Evolutionary conservation across 2,113 vertebrate species (phyloP).

Genomic region (Dunckerocampus dactyliophorus): DNA sequence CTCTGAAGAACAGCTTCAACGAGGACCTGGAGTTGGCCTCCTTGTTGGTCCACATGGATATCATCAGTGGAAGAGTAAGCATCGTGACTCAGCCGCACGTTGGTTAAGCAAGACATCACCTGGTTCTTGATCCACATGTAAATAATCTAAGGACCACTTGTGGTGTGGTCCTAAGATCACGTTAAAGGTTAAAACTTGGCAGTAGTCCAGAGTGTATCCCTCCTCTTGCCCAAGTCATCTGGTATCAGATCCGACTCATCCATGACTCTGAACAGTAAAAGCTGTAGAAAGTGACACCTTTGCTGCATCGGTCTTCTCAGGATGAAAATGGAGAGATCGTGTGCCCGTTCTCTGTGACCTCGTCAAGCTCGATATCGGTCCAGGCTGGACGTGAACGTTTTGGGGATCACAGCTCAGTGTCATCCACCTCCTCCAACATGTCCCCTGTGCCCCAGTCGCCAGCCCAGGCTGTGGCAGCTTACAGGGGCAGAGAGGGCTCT

Average conservation of each 20-base stretch:
- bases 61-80: conserved; percentile 82
- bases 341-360: conserved; percentile 68
- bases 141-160: too few species aligned
- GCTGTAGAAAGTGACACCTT: too few species aligned
- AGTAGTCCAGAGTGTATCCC: too few species aligned
- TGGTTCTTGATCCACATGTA: too few species aligned
- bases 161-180: too few species aligned
- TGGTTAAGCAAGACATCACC: too few species aligned
- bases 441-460: conserved; percentile 69
- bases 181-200: too few species aligned
- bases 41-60: conserved; percentile 85
- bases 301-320: conserved; percentile 35
- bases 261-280: background rate
- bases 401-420: conserved; percentile 69
- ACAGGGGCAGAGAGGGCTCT: conserved; percentile 83
- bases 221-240: too few species aligned
- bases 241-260: too few species aligned
- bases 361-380: conserved; percentile 47
- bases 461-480: conserved; percentile 71
- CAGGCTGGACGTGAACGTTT: conserved; percentile 76
- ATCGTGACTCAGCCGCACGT: background rate
- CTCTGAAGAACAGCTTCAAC: conserved; percentile 95
- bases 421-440: conserved; percentile 60
- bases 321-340: conserved; percentile 86
- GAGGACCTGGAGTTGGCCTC: conserved; percentile 95